Evolutionary conservation across 2,113 vertebrate genomes (phyloP), one percentile per base, ranked within the genome.

Genomic region (Alosa alosa): DNA sequence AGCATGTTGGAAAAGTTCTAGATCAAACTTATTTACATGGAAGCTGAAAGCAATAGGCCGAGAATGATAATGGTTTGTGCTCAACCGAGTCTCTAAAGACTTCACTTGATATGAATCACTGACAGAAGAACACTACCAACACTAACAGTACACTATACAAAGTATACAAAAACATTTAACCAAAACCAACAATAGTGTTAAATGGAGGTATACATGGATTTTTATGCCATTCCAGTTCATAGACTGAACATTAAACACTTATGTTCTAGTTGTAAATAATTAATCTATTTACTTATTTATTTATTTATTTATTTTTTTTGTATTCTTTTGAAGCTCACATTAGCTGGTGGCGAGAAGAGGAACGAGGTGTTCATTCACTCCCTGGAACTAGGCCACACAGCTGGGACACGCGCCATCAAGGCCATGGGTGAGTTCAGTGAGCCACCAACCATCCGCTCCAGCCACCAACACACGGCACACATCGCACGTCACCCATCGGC

Each of bases 341-440:
- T 99, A 87, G 93, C 96, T 0, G 93, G 96, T 0, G 98, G 98
- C 36, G 95, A 97, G 88, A 97, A 94, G 89, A 96, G 92, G 49
- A 97, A 96, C 0, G 98, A 99, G 90, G 97, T 99, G 84, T 99
- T 99, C 81, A 94, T 99, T 84, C 97, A 99, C 84, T 99, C 97
- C 1, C 93, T 99, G 0, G 98, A 99, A 90, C 91, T 99, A 91
- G 98, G 98, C 39, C 98, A 99, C 93, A 96, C 96, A 0, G 98
- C 98, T 0, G 95, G 97, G 87, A 97, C 96, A 0, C 94, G 98
- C 18, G 98, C 98, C 89, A 96, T 99, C 93, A 99, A 96, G 88
- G 98, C 98, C 1, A 97, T 98, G 87, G 98, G 98, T 99, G 90
- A 90, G 95, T 86, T 47, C 49, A 50, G 11, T 31, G 31, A 31